A percentile compares a stretch with the other conserved stretches of the same genome.
phyloP scores from a whole-genome alignment of 1,140 invertebrate species.

The Macrocentrus cingulum region DNA sequence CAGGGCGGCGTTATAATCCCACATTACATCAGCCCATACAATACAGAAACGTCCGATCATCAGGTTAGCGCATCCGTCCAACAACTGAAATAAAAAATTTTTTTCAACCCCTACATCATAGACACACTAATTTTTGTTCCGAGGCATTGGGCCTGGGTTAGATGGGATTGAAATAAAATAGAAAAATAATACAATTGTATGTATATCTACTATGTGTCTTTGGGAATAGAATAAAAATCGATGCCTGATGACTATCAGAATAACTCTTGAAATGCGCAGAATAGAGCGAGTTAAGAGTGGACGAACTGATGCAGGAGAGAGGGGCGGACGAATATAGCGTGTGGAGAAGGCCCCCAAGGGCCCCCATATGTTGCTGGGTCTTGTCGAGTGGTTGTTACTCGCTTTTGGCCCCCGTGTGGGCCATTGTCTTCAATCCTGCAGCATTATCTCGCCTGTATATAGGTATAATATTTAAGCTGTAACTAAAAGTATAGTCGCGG shows the following conservation, averaged over 20 bases:
- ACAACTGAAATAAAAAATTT: not conserved
- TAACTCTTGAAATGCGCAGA: not conserved
- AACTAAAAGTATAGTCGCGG: conserved; percentile 4
- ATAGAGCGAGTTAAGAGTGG: not conserved
- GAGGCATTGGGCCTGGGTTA: too few relatives aligned
- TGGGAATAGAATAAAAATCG: not conserved
- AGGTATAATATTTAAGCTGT: not conserved
- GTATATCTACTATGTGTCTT: too few relatives aligned
- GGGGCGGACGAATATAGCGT: not conserved
- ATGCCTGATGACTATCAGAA: not conserved
- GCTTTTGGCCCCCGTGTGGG: conserved; percentile 25
- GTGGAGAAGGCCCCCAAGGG: conserved; percentile 14
- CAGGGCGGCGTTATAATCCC: conserved; percentile 50
- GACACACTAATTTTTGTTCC: too few relatives aligned
- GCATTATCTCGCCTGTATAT: too few relatives aligned
- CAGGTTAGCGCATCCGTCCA: conserved; percentile 26
- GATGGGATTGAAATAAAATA: too few relatives aligned
- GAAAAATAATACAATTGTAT: too few relatives aligned
- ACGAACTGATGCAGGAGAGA: too few relatives aligned
- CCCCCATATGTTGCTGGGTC: conserved; percentile 37
- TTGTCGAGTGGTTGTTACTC: conserved; percentile 37
- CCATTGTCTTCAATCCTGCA: conserved; percentile 2
- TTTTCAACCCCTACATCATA: too few relatives aligned
- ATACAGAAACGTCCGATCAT: conserved; percentile 22
- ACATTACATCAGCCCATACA: conserved; percentile 31